These are phyloP conservation scores for Cepaea hortensis DNA, from an alignment of 2,888 invertebrate species.

Conservation along the genomic window DNA sequence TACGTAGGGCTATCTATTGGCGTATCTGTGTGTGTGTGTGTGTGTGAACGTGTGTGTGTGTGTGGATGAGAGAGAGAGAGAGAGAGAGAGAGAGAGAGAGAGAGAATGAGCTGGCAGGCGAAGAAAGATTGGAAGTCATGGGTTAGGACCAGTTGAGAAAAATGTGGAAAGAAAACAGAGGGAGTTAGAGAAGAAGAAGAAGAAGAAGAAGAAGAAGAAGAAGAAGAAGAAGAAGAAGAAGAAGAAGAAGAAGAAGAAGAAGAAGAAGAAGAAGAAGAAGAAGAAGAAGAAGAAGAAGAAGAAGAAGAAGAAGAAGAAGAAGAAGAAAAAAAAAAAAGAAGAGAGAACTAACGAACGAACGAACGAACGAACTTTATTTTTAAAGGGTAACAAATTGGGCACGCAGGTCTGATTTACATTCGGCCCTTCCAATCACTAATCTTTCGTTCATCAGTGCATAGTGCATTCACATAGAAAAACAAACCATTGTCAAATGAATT, in stretches of 20 bases:
- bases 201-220: background rate
- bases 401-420: too few relatives aligned
- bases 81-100: slow-evolving; percentile 16
- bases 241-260: background rate
- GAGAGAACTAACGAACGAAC: too few relatives aligned
- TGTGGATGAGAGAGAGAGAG: slow-evolving; percentile 3
- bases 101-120: background rate
- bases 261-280: slow-evolving; percentile 9
- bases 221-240: background rate
- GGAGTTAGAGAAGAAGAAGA: background rate
- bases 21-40: too few relatives aligned
- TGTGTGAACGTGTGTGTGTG: too few relatives aligned
- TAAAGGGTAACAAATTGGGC: too few relatives aligned
- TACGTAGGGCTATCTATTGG: too few relatives aligned
- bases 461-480: too few relatives aligned
- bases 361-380: too few relatives aligned
- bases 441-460: too few relatives aligned
- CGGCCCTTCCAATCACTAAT: too few relatives aligned
- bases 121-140: background rate
- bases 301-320: background rate
- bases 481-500: too few relatives aligned
- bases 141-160: background rate
- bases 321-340: background rate
- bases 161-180: background rate
- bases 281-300: background rate